These are phyloP conservation scores for Unio pictorum DNA, from an alignment of 2,888 invertebrate species.

Conservation along the genomic window DNA sequence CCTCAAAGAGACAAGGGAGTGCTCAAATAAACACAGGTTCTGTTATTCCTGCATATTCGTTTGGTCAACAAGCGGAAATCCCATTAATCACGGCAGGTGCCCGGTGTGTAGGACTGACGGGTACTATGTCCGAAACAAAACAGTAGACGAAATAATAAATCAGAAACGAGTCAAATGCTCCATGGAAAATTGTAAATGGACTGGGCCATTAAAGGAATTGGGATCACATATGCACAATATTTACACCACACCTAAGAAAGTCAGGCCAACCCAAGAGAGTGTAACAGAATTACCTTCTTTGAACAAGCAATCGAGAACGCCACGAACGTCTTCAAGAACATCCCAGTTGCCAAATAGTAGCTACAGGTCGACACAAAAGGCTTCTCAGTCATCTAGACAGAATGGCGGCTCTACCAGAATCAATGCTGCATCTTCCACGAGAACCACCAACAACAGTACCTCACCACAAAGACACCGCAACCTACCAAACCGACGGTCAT, in stretches of 20 bases:
- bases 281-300: constrained; percentile 2
- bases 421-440: too few relatives aligned
- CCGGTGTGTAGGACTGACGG: constrained; percentile 65
- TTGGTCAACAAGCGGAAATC: constrained; percentile 67
- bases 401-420: too few relatives aligned
- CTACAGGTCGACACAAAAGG: too few relatives aligned
- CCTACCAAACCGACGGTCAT: too few relatives aligned
- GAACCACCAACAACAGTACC: too few relatives aligned
- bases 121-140: constrained; percentile 49
- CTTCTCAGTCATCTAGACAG: too few relatives aligned
- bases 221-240: constrained; percentile 50
- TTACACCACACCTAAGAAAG: constrained; percentile 14
- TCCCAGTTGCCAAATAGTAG: too few relatives aligned
- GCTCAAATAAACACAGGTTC: constrained; percentile 66
- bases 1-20: constrained; percentile 63
- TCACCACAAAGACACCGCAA: too few relatives aligned
- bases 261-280: not conserved
- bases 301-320: not conserved
- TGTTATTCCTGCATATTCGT: constrained; percentile 67
- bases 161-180: constrained; percentile 59
- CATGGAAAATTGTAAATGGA: constrained; percentile 59
- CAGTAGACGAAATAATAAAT: constrained; percentile 49
- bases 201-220: constrained; percentile 44
- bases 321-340: not conserved
- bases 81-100: constrained; percentile 62